These are phyloP conservation scores for Trachemys scripta DNA, from an alignment of 2,113 vertebrate species.

Conservation along the genomic window DNA sequence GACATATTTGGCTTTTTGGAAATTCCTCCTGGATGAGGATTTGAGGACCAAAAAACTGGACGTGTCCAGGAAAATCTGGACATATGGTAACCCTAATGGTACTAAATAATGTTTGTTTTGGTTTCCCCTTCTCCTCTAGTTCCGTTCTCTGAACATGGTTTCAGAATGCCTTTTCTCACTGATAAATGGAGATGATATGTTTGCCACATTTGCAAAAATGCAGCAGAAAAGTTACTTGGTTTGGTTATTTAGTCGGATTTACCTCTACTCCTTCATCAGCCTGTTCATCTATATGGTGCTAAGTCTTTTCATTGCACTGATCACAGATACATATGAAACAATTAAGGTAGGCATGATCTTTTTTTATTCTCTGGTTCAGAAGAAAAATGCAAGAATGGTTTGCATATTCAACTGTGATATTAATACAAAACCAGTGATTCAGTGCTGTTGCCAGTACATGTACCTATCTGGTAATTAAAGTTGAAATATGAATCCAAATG, in stretches of 20 bases:
- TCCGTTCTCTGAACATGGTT: constrained; percentile 90
- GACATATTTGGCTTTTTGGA: too few species aligned
- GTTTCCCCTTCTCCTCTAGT: constrained; percentile 77
- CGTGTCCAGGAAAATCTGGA: too few species aligned
- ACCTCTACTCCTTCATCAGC: constrained; percentile 95
- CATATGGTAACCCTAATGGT: not conserved
- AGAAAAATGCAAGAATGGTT: not conserved
- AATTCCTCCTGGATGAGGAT: too few species aligned
- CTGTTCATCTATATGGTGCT: constrained; percentile 97
- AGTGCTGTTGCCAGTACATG: not conserved
- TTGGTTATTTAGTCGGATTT: constrained; percentile 94
- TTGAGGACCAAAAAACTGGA: too few species aligned
- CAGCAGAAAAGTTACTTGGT: constrained; percentile 90
- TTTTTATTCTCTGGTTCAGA: not conserved
- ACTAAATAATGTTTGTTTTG: not conserved
- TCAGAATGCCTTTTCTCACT: constrained; percentile 94
- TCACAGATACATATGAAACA: constrained; percentile 94
- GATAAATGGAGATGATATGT: constrained; percentile 96
- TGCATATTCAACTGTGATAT: not conserved
- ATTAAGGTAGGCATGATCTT: constrained; percentile 87
- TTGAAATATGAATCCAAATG: not conserved
- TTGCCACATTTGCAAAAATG: constrained; percentile 91
- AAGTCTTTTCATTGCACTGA: constrained; percentile 95
- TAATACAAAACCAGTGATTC: not conserved
- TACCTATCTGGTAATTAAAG: not conserved